phyloP scores from a whole-genome alignment of 2,888 invertebrate species.

The Drosophila ezoana region DNA sequence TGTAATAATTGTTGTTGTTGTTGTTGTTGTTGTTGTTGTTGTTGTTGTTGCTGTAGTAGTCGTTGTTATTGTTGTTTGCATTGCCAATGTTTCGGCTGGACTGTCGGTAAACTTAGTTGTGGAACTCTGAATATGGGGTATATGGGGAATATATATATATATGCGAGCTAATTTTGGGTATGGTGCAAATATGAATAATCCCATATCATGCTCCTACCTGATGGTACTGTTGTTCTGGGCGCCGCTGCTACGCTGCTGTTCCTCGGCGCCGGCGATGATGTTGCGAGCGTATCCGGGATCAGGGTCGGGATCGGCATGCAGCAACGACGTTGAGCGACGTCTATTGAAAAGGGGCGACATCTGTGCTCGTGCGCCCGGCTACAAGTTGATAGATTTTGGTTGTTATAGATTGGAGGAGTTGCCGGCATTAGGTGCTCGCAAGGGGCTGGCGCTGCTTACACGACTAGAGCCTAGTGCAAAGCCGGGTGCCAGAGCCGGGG shows the following conservation, averaged over 20 bases:
- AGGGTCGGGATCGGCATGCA: constrained; percentile 80
- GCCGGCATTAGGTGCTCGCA: neutral
- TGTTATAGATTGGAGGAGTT: too few species aligned
- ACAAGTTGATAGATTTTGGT: constrained; percentile 13
- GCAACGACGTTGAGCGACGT: too few species aligned
- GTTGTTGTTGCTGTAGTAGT: neutral
- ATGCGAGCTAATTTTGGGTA: neutral
- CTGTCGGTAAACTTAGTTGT: too few species aligned
- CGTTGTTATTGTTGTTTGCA: neutral
- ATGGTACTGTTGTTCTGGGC: constrained; percentile 33
- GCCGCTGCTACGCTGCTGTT: constrained; percentile 13
- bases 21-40: neutral
- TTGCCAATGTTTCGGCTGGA: too few species aligned
- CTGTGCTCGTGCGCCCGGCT: too few species aligned
- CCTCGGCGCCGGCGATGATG: constrained; percentile 44
- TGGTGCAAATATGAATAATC: neutral
- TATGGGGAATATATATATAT: too few species aligned
- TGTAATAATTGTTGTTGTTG: constrained; percentile 8
- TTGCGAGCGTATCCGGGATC: too few species aligned
- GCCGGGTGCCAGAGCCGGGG: too few species aligned
- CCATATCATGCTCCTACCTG: constrained; percentile 67
- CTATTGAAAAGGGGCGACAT: too few species aligned
- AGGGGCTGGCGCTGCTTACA: constrained; percentile 25
- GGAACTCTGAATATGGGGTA: too few species aligned
- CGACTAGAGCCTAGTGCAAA: constrained; percentile 24